Conservation (phyloP, 2,113 vertebrate species). For the Ovis aries region DNA sequence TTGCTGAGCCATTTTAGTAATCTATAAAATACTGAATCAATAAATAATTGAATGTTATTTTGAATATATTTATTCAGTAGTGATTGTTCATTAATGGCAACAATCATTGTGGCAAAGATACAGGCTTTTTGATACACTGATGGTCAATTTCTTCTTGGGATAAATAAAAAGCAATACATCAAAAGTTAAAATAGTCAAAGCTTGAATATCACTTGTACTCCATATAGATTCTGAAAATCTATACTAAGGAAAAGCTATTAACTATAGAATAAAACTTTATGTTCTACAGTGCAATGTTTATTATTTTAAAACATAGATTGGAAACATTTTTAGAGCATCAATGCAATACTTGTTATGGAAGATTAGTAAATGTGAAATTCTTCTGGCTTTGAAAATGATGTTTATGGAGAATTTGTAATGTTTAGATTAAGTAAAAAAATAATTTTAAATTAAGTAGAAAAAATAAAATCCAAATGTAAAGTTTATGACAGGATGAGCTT, state of each 20-base stretch:
- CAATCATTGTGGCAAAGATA: background rate
- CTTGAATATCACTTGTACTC: background rate
- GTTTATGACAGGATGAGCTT: background rate
- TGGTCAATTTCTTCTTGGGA: background rate
- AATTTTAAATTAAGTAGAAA: background rate
- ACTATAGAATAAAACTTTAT: background rate
- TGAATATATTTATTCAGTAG: background rate
- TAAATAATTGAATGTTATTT: background rate
- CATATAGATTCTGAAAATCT: background rate
- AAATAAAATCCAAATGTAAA: background rate
- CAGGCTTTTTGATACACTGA: background rate
- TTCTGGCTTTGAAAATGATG: background rate
- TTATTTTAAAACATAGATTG: background rate
- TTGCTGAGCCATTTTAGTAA: background rate
- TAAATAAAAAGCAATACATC: background rate
- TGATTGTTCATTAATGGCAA: background rate
- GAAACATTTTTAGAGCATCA: background rate
- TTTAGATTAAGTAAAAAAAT: background rate
- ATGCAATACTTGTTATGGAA: background rate
- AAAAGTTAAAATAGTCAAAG: background rate
- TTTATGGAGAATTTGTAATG: background rate
- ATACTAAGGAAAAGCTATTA: background rate
- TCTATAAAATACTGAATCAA: background rate
- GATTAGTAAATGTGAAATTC: background rate
- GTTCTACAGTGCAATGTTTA: background rate